Evolutionary conservation across 2,113 vertebrate genomes (phyloP), one percentile per base, ranked within the genome.

Genomic region (Nansenia antarctica): DNA sequence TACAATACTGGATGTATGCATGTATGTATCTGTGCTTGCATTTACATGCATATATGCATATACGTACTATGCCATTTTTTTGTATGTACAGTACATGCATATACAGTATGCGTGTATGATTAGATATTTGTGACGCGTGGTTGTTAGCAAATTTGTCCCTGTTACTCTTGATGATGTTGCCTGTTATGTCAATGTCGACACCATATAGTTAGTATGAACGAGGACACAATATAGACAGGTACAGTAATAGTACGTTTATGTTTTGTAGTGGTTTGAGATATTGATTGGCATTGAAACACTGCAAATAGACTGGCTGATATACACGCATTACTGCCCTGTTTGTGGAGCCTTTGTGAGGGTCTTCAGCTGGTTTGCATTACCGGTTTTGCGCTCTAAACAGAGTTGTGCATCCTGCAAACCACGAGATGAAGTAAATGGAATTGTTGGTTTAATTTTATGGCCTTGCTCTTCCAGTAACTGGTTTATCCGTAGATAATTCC

Each of bases 371-470:
- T 52, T 53, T 74, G 18, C 6, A 60, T 59, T 59, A 26, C 29
- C 31, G 35, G 30, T 54, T 59, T 54, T 59, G 49, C 18, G 26
- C 39, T 47, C 14, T 7, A 54, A 52, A 58, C 67, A 9, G 49
- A 14, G 63, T 45, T 58, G 45, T 58, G 52, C 60, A 34, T 74
- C n/a, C n/a, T 24, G 11, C 47, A n/a, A 67, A 35, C 59, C 71
- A 53, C 54, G 61, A 63, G 26, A 20, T 53, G 60, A 83, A 73
- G 65, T 62, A 64, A 67, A 62, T 73, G 68, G 73, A 69, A 78
- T 67, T 73, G 67, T 52, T 70, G 72, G 57, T 80, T 70, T 80
- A 57, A 54, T 76, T 83, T 69, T 69, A 69, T 55, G 64, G 75
- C 68, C 73, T 71, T 64, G 45, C 67, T 77, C 39, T 39, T 72